Evolutionary conservation across 2,113 vertebrate genomes (phyloP).

Genomic region (Hippocampus zosterae): DNA sequence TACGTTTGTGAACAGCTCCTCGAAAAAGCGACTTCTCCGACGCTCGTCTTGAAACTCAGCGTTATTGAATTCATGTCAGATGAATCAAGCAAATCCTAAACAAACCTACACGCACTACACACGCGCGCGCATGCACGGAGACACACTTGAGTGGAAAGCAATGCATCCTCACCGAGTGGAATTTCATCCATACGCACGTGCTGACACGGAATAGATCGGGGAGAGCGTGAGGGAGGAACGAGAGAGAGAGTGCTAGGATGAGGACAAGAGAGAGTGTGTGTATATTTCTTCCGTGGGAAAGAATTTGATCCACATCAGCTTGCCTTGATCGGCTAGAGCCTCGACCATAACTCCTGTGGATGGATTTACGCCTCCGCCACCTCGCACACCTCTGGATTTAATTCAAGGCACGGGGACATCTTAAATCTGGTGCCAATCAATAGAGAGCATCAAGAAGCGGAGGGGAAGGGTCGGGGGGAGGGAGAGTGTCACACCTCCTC

Average conservation of each 20-base stretch:
- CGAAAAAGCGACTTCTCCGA: slow-evolving; percentile 1
- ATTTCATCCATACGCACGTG: slow-evolving; percentile 1
- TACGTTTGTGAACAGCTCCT: slow-evolving; percentile 48
- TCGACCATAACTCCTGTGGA: slow-evolving; percentile 33
- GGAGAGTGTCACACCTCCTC: slow-evolving; percentile 10
- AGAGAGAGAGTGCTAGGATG: background rate
- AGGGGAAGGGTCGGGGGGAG: slow-evolving; percentile 10
- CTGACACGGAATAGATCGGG: background rate
- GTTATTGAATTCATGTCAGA: background rate
- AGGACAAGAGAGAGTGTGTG: slow-evolving; percentile 1
- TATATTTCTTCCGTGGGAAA: slow-evolving; percentile 33
- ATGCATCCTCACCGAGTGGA: background rate
- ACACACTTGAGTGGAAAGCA: background rate
- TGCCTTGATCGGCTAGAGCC: slow-evolving; percentile 33
- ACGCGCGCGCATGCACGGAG: background rate
- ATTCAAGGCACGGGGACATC: slow-evolving; percentile 26
- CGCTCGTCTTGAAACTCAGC: background rate
- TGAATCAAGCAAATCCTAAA: background rate
- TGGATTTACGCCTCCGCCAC: slow-evolving; percentile 33
- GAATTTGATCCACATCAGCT: slow-evolving; percentile 46
- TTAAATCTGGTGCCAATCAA: slow-evolving; percentile 18
- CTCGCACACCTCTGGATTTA: slow-evolving; percentile 20
- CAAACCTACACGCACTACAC: background rate
- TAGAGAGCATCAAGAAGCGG: background rate
- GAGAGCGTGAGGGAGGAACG: background rate